Conservation (phyloP, 2,113 vertebrate genomes). For the Gorsachius goisagi region DNA sequence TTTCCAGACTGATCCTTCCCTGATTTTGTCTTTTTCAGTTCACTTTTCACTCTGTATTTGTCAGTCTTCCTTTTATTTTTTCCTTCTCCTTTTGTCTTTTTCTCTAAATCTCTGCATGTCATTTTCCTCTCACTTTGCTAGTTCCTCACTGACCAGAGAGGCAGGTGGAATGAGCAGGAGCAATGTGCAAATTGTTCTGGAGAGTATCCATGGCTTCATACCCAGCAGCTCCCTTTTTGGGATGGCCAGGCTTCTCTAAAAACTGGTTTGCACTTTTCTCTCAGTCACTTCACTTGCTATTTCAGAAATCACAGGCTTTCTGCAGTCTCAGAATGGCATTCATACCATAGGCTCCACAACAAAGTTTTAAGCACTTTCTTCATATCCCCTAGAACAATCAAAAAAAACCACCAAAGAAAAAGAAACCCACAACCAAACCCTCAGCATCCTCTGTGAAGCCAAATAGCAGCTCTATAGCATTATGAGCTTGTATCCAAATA, state of each 20-base stretch:
- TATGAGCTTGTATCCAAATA: not conserved
- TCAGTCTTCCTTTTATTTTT: not conserved
- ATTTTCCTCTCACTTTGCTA: constrained; percentile 34
- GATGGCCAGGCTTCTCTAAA: not conserved
- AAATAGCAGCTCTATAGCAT: not conserved
- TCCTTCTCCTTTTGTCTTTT: not conserved
- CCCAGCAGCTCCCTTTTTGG: not conserved
- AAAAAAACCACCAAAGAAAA: no score
- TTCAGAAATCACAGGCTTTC: not conserved
- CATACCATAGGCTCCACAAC: not conserved
- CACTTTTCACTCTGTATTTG: constrained; percentile 24
- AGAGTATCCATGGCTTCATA: not conserved
- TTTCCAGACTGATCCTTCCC: not conserved
- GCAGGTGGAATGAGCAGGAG: not conserved
- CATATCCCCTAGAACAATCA: not conserved
- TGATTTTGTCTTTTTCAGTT: constrained; percentile 30
- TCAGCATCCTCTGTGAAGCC: not conserved
- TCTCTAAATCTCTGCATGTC: not conserved
- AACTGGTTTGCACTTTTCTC: not conserved
- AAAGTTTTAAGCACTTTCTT: not conserved
- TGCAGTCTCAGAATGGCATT: not conserved
- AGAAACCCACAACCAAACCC: not conserved
- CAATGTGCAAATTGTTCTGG: constrained; percentile 5
- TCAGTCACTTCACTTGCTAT: not conserved
- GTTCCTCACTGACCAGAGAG: not conserved